Evolutionary conservation across 2,113 vertebrate species (phyloP).

Genomic region (Scatophagus argus): DNA sequence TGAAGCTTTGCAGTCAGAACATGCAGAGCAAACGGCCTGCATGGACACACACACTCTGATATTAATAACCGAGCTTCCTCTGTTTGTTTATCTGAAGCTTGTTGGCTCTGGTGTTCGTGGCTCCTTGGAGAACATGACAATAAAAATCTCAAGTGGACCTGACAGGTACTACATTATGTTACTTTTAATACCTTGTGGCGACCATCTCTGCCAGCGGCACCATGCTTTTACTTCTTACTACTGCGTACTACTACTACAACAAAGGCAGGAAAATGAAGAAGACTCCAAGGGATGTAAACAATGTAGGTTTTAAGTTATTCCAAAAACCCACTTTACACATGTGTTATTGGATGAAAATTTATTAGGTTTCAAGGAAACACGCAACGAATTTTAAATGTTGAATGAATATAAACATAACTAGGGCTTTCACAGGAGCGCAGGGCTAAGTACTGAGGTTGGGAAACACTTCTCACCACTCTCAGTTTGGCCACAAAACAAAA

Average conservation of each 20-base stretch:
- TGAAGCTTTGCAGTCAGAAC: background rate
- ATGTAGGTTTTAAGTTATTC: background rate
- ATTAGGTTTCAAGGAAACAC: background rate
- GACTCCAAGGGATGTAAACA: background rate
- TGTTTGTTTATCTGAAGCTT: background rate
- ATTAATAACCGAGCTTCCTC: background rate
- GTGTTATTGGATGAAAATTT: background rate
- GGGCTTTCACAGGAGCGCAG: background rate
- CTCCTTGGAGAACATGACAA: background rate
- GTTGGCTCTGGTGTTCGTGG: background rate
- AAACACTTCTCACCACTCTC: background rate
- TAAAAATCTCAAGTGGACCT: background rate
- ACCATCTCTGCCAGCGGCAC: background rate
- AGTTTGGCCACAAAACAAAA: background rate
- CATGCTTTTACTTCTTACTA: no score
- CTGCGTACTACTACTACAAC: no score
- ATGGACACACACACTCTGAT: background rate
- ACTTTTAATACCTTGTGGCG: background rate
- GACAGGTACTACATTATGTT: background rate
- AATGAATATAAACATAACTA: background rate
- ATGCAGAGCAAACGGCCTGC: background rate
- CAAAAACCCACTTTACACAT: background rate
- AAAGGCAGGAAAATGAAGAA: background rate
- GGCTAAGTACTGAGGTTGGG: background rate
- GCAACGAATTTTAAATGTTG: background rate